Evolutionary conservation across 53 echinoderm and acorn worm genomes (phyloP).

Genomic region (Crossaster papposus): DNA sequence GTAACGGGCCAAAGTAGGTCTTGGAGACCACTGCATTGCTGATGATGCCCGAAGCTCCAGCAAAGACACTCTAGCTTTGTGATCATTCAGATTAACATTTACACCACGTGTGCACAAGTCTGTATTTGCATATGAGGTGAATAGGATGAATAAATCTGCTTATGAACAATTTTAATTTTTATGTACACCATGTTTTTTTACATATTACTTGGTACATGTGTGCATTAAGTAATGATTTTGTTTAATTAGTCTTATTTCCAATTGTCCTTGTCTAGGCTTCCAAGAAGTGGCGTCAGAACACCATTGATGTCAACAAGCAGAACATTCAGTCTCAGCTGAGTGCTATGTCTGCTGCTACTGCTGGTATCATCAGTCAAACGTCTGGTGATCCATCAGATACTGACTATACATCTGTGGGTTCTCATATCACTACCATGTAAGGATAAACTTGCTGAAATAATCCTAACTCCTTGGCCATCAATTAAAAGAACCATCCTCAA

Average conservation of each 20-base stretch:
- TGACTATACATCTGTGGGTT: conserved; percentile 91
- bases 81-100: too few relatives aligned
- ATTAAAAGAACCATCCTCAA: too few relatives aligned
- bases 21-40: not conserved
- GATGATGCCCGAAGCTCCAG: too few relatives aligned
- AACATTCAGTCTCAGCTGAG: conserved; percentile 94
- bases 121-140: too few relatives aligned
- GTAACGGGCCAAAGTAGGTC: not conserved
- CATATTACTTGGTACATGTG: too few relatives aligned
- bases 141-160: too few relatives aligned
- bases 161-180: too few relatives aligned
- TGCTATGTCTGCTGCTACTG: conserved; percentile 96
- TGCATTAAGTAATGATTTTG: too few relatives aligned
- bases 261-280: conserved; percentile 65
- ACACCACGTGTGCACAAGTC: too few relatives aligned
- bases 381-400: conserved; percentile 74
- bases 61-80: too few relatives aligned
- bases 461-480: not conserved
- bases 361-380: conserved; percentile 90
- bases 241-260: not conserved
- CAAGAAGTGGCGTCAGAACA: conserved; percentile 82
- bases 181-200: too few relatives aligned
- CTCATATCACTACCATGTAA: conserved; percentile 96
- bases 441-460: conserved; percentile 7
- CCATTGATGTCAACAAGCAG: conserved; percentile 88